These are phyloP conservation scores for Nothoprocta pentlandii DNA, from an alignment of 2,113 vertebrate species.

Conservation along the genomic window DNA sequence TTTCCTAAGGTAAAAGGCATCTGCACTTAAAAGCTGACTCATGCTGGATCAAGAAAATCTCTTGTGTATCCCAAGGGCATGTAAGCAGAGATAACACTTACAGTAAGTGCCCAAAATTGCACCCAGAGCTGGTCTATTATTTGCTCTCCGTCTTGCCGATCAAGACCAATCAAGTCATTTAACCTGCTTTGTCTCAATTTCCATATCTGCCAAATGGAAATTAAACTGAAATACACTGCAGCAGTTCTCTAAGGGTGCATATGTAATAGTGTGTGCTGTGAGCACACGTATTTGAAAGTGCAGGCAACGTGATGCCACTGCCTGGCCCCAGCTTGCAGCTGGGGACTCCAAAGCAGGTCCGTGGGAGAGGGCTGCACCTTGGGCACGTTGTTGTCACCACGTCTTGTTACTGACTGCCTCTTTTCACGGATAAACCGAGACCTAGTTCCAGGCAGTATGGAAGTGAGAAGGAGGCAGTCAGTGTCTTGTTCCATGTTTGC, in stretches of 20 bases:
- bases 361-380: conserved; percentile 12
- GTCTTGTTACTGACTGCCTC: accelerated
- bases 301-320: background rate
- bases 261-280: accelerated
- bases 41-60: background rate
- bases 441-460: background rate
- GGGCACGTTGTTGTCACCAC: background rate
- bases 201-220: background rate
- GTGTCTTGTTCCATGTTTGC: accelerated
- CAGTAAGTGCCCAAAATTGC: background rate
- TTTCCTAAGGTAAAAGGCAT: conserved; percentile 31
- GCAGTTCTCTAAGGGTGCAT: background rate
- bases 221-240: background rate
- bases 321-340: background rate
- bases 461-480: background rate
- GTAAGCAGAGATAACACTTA: background rate
- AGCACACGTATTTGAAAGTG: accelerated
- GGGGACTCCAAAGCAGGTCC: background rate
- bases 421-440: background rate
- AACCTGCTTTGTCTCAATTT: background rate
- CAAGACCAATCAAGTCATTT: background rate
- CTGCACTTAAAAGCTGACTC: conserved; percentile 15
- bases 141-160: background rate
- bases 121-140: background rate
- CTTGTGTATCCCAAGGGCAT: background rate